Evolutionary conservation across 2,888 invertebrate genomes (phyloP).

Genomic region (Neoitamus cyanurus): DNA sequence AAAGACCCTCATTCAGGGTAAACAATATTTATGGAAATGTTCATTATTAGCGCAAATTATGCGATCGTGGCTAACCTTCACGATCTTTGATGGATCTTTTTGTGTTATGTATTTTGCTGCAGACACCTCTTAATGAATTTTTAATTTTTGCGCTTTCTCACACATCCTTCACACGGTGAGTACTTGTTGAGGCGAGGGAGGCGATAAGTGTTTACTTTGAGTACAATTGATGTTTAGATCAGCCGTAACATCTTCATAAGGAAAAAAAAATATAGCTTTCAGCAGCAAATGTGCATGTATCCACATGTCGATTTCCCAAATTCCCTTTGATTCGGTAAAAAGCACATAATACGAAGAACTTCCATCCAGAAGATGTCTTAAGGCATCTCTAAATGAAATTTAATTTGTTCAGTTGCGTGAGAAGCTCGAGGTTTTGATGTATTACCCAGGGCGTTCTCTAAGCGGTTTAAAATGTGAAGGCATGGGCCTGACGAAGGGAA

Average conservation of each 20-base stretch:
- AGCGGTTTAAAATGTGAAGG: background rate
- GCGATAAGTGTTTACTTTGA: background rate
- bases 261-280: background rate
- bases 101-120: background rate
- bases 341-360: background rate
- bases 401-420: background rate
- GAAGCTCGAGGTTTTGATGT: background rate
- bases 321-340: background rate
- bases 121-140: background rate
- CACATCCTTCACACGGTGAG: background rate
- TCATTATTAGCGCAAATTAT: background rate
- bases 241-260: background rate
- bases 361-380: background rate
- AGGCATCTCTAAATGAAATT: background rate
- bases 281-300: background rate
- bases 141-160: background rate
- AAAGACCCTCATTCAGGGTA: background rate
- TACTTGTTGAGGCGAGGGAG: background rate
- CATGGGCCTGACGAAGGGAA: background rate
- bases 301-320: background rate
- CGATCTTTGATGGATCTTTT: background rate
- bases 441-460: background rate
- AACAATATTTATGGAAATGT: conserved; percentile 1
- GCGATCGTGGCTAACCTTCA: background rate
- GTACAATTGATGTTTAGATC: background rate